Evolutionary conservation across 1,140 invertebrate genomes (phyloP).

Genomic region (Rhagoletis pomonella): DNA sequence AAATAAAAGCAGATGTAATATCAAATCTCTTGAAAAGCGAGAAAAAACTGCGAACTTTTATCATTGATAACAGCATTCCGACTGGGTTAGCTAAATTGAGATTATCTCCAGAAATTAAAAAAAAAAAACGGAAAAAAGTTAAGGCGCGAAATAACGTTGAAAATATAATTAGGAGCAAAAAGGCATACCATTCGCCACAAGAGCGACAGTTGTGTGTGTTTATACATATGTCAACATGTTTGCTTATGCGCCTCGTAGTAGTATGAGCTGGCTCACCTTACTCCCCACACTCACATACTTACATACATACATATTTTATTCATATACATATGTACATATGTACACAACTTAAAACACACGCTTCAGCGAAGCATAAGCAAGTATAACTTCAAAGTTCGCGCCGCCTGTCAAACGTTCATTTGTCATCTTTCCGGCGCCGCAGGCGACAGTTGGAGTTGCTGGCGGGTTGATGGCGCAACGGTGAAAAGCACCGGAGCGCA

Average conservation of each 20-base stretch:
- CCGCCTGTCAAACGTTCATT: slow-evolving; percentile 3
- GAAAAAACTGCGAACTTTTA: too few species aligned
- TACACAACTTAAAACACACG: too few species aligned
- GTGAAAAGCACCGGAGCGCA: background rate
- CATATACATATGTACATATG: too few species aligned
- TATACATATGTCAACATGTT: background rate
- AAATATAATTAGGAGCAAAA: background rate
- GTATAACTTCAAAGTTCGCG: background rate
- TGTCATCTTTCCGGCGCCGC: slow-evolving; percentile 8
- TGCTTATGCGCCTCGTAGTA: too few species aligned
- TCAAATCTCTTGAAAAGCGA: too few species aligned
- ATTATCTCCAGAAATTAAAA: too few species aligned
- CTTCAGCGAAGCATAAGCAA: background rate
- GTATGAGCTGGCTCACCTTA: too few species aligned
- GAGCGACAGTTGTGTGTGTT: background rate
- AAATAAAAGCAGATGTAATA: too few species aligned
- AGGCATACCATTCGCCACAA: background rate
- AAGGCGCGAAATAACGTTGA: background rate
- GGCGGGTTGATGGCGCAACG: background rate
- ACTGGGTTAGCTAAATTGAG: too few species aligned
- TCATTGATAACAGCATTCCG: too few species aligned
- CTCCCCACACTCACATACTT: too few species aligned
- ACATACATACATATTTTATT: too few species aligned
- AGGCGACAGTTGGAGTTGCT: background rate
- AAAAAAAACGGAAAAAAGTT: background rate